Evolutionary conservation across 2,888 invertebrate genomes (phyloP).

Genomic region (Tortrix viridana): DNA sequence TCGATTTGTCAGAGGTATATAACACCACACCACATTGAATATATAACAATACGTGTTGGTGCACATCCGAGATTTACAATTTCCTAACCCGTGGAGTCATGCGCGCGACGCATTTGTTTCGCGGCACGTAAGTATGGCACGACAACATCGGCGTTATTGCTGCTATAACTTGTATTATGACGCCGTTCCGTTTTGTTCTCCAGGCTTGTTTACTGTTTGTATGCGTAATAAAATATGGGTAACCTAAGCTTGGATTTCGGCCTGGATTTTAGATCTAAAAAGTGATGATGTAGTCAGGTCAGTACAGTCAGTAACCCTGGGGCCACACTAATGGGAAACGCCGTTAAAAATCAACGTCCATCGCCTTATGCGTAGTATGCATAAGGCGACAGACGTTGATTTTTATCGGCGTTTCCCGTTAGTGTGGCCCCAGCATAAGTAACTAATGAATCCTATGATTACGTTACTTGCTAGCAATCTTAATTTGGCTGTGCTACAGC

Average conservation of each 20-base stretch:
- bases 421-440: too few species aligned
- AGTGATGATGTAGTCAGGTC: not conserved
- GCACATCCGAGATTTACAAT: not conserved
- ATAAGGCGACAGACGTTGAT: too few species aligned
- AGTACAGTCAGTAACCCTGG: not conserved
- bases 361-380: too few species aligned
- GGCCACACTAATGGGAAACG: too few species aligned
- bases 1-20: too few species aligned
- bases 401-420: too few species aligned
- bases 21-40: too few species aligned
- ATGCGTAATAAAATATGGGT: slow-evolving; percentile 38
- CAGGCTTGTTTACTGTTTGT: slow-evolving; percentile 42
- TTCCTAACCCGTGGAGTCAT: not conserved
- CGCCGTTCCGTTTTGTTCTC: slow-evolving; percentile 38
- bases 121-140: slow-evolving; percentile 12
- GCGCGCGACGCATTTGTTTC: slow-evolving; percentile 15
- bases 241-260: slow-evolving; percentile 39
- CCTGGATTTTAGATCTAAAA: slow-evolving; percentile 1
- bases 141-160: slow-evolving; percentile 39
- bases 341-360: too few species aligned
- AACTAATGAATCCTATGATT: too few species aligned
- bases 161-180: slow-evolving; percentile 40
- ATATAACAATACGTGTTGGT: too few species aligned
- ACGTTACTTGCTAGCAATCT: too few species aligned
- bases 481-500: too few species aligned